Evolutionary conservation across 1,140 invertebrate species (phyloP).

Genomic region (Prorops nasuta): DNA sequence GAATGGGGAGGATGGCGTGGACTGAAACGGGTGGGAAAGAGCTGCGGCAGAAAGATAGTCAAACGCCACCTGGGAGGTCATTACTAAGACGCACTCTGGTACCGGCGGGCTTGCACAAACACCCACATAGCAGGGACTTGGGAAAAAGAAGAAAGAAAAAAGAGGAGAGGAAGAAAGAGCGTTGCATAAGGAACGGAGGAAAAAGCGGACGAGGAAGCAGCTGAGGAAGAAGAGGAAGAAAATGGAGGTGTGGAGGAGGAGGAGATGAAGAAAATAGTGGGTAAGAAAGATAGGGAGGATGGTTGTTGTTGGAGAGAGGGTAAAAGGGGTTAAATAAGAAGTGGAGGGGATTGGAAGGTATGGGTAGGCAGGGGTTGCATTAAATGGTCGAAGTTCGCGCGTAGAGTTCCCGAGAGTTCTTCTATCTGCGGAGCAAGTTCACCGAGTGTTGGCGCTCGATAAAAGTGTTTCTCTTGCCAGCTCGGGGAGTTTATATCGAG

Average conservation of each 20-base stretch:
- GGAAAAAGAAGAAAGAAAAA: not conserved
- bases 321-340: no score
- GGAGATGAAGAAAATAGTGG: not conserved
- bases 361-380: constrained; percentile 19
- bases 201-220: constrained; percentile 11
- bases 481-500: constrained; percentile 24
- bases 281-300: not conserved
- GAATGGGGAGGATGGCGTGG: no score
- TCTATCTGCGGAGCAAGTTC: constrained; percentile 40
- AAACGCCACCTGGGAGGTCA: no score
- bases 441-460: constrained; percentile 43
- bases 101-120: no score
- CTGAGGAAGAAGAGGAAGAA: no score
- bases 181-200: constrained; percentile 10
- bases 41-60: no score
- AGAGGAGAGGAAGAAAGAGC: not conserved
- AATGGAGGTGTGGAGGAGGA: no score
- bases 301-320: no score
- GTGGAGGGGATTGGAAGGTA: no score
- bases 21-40: no score
- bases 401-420: constrained; percentile 35
- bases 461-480: constrained; percentile 46
- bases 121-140: not conserved
- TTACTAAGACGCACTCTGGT: no score
- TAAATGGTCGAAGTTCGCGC: constrained; percentile 43